Percentiles rank a stretch among this genome's conserved stretches.
Evolutionary conservation across 1,140 invertebrate species (phyloP).

Genomic region (Paramacrobiotus metropolitanus): DNA sequence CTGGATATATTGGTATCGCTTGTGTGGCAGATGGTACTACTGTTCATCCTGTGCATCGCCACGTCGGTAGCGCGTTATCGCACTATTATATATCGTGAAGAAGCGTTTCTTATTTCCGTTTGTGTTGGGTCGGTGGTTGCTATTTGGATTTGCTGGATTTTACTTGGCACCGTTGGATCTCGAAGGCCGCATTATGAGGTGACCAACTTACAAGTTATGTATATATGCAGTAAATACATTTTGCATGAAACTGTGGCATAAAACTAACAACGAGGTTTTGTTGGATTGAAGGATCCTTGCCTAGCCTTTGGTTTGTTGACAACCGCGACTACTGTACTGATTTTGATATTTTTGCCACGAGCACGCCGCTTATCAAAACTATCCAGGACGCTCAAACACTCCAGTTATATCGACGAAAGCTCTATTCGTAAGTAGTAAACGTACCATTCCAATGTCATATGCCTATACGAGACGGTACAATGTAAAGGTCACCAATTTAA

Average conservation of each 20-base stretch:
- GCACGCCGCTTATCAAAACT: neutral
- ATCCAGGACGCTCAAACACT: neutral
- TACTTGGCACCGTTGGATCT: neutral
- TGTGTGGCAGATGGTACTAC: neutral
- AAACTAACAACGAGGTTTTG: neutral
- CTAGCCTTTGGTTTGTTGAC: neutral
- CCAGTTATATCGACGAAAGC: neutral
- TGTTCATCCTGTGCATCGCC: neutral
- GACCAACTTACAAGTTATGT: neutral
- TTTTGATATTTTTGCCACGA: neutral
- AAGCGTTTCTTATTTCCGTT: neutral
- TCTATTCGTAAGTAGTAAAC: conserved; percentile 1
- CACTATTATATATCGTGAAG: neutral
- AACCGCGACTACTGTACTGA: neutral
- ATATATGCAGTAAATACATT: no score
- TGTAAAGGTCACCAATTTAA: no score
- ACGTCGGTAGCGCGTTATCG: neutral
- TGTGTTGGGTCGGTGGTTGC: neutral
- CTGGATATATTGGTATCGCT: neutral
- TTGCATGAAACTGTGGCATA: neutral
- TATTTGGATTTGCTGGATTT: neutral
- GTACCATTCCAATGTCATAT: no score
- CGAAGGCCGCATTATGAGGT: neutral
- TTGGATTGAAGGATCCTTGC: neutral
- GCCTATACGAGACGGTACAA: no score